Percentiles rank a stretch among this genome's conserved stretches.
phyloP scores from a whole-genome alignment of 2,113 vertebrate genomes.

The Tupaia chinensis region DNA sequence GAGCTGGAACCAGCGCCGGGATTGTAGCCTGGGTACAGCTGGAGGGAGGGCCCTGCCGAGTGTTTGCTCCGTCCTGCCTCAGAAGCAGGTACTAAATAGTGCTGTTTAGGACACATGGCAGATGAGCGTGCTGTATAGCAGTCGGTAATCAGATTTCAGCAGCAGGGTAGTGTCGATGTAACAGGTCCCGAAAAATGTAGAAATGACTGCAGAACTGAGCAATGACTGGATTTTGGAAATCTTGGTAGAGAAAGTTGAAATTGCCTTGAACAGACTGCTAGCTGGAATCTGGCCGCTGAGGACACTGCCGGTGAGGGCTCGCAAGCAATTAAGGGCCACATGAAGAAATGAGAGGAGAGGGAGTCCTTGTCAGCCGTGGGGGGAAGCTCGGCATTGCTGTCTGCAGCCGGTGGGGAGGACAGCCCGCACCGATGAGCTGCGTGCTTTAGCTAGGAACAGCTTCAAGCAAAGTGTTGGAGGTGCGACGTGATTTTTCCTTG shows the following conservation, averaged over 20 bases:
- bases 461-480: not conserved
- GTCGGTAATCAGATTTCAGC: not conserved
- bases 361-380: not conserved
- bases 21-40: not conserved
- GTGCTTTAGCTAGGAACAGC: not conserved
- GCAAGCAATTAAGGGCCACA: not conserved
- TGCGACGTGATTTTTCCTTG: not conserved
- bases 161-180: not conserved
- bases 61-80: not conserved
- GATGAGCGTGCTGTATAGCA: not conserved
- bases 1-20: not conserved
- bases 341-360: too few relatives aligned
- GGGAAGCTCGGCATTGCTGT: not conserved
- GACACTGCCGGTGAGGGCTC: not conserved
- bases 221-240: too few relatives aligned
- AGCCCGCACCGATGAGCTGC: accelerated
- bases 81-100: not conserved
- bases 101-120: not conserved
- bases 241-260: not conserved
- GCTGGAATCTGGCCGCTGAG: not conserved
- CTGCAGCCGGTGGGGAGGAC: too few relatives aligned
- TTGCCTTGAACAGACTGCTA: not conserved
- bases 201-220: not conserved
- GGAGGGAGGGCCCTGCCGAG: not conserved
- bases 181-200: not conserved